phyloP scores from a whole-genome alignment of 2,888 invertebrate genomes.

The Graphium colonna region DNA sequence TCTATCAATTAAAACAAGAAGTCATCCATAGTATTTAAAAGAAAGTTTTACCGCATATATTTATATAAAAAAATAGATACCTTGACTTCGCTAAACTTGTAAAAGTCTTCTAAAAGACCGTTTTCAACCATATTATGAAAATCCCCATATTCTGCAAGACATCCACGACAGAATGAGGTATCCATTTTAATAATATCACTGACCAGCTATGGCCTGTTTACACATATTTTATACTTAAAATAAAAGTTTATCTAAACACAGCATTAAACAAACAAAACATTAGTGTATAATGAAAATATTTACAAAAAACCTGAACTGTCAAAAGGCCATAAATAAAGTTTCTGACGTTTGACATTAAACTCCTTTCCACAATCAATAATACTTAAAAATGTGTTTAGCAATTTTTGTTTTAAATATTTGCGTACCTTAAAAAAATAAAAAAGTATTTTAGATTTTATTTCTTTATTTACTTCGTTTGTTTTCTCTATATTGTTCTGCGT shows the following conservation, averaged over 20 bases:
- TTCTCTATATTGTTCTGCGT: too few species aligned
- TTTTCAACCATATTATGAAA: constrained; percentile 68
- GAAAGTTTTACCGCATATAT: not conserved
- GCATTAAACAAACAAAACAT: not conserved
- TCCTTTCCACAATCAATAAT: not conserved
- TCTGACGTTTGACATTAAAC: not conserved
- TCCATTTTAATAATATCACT: constrained; percentile 17
- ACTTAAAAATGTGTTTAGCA: not conserved
- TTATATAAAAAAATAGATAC: too few species aligned
- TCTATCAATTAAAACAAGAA: too few species aligned
- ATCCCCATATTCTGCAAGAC: constrained; percentile 51
- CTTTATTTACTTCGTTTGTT: not conserved
- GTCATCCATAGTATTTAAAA: too few species aligned
- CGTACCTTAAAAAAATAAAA: not conserved
- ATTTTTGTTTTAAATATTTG: not conserved
- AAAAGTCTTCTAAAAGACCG: constrained; percentile 54
- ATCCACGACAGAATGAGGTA: constrained; percentile 54
- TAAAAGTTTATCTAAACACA: too few species aligned
- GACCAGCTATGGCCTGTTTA: not conserved
- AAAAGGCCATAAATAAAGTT: not conserved
- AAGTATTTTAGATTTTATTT: not conserved
- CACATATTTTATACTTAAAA: not conserved
- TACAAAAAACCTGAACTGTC: not conserved
- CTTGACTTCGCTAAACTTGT: constrained; percentile 48
- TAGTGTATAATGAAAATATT: not conserved